These are phyloP conservation scores for Apamea anceps DNA, from an alignment of 2,888 invertebrate species.

Conservation along the genomic window DNA sequence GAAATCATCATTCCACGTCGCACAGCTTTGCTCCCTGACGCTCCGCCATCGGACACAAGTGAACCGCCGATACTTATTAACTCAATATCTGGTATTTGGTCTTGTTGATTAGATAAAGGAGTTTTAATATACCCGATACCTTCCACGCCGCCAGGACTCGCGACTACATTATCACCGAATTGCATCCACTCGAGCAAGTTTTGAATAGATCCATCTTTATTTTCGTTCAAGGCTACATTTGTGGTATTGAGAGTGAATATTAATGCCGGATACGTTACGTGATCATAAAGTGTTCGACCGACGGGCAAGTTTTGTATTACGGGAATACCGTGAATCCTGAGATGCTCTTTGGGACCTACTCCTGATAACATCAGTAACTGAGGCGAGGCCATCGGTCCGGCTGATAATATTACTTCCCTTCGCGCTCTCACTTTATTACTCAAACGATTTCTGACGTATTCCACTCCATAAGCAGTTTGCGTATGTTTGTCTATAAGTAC, in stretches of 20 bases:
- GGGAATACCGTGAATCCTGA: conserved; percentile 87
- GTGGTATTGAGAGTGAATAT: conserved; percentile 90
- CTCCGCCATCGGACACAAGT: conserved; percentile 81
- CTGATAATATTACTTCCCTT: conserved; percentile 93
- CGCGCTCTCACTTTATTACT: conserved; percentile 87
- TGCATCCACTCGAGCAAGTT: conserved; percentile 75
- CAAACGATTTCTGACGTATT: conserved; percentile 85
- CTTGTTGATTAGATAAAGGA: conserved; percentile 85
- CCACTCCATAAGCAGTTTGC: conserved; percentile 89
- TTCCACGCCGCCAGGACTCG: conserved; percentile 91
- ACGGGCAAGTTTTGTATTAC: conserved; percentile 91
- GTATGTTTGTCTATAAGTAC: conserved; percentile 87
- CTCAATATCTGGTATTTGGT: conserved; percentile 93
- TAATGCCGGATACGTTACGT: conserved; percentile 91
- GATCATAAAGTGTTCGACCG: conserved; percentile 92
- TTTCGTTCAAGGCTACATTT: conserved; percentile 74
- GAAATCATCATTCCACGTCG: conserved; percentile 86
- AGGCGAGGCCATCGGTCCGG: conserved; percentile 95
- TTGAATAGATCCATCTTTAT: conserved; percentile 67
- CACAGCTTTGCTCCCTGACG: conserved; percentile 79
- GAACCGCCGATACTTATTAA: conserved; percentile 91
- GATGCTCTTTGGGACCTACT: conserved; percentile 91
- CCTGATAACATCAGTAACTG: conserved; percentile 96
- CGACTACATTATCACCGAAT: conserved; percentile 84
- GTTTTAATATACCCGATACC: conserved; percentile 92